Percentiles rank a stretch among this genome's conserved stretches.
phyloP scores from a whole-genome alignment of 2,888 invertebrate genomes.

The Tiliacea aurago region DNA sequence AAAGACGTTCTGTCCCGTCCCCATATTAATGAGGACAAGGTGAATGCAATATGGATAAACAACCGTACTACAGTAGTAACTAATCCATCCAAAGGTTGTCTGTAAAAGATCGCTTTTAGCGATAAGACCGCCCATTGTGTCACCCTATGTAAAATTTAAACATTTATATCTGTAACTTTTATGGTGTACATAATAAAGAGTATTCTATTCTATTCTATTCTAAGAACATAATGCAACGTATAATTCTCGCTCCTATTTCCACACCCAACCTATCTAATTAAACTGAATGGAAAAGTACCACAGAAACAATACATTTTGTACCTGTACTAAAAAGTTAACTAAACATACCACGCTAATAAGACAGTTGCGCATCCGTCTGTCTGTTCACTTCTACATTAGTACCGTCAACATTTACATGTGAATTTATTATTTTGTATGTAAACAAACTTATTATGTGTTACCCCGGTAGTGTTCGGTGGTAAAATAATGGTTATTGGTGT shows the following conservation, averaged over 20 bases:
- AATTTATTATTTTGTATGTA: conserved; percentile 78
- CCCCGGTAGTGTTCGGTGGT: conserved; percentile 35
- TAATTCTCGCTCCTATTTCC: conserved; percentile 6
- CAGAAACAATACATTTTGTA: conserved; percentile 78
- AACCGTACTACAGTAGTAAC: neutral
- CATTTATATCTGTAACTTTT: no score
- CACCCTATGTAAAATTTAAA: no score
- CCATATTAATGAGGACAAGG: no score
- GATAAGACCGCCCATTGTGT: no score
- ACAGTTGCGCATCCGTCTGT: conserved; percentile 75
- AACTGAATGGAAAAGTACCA: conserved; percentile 79
- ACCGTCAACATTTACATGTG: conserved; percentile 75
- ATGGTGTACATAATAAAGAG: no score
- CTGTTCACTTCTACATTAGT: conserved; percentile 72
- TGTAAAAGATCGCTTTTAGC: no score
- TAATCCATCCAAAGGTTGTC: no score
- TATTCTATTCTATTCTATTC: no score
- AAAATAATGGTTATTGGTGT: neutral
- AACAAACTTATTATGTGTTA: conserved; percentile 70
- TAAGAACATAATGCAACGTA: neutral
- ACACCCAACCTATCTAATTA: conserved; percentile 52
- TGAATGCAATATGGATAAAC: neutral
- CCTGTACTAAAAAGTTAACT: conserved; percentile 75
- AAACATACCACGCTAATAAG: conserved; percentile 82
- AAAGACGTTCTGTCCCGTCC: no score